Conservation (phyloP, 2,797 vertebrate species). For the Luscinia megarhynchos region DNA sequence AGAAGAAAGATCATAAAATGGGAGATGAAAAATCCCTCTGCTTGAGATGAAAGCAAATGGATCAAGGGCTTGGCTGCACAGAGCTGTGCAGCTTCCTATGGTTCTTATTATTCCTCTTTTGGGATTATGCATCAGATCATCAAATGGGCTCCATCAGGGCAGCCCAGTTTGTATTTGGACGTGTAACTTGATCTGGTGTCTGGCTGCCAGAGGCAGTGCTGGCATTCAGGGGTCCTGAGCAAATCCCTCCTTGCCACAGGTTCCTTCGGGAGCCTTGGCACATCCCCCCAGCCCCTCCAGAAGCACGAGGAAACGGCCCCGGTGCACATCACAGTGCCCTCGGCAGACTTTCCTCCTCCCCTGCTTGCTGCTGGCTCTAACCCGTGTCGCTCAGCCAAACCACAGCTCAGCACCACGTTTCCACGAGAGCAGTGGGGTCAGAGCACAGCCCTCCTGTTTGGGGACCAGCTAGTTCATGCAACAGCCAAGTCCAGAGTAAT, state of each 20-base stretch:
- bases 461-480: background rate
- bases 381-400: fast-evolving
- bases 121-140: constrained; percentile 36
- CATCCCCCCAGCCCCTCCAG: background rate
- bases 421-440: fast-evolving
- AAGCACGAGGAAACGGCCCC: fast-evolving
- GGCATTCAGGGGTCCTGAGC: background rate
- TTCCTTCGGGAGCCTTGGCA: background rate
- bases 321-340: background rate
- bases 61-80: constrained; percentile 47
- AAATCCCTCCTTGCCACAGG: background rate
- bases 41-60: constrained; percentile 70
- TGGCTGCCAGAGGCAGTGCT: background rate
- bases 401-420: background rate
- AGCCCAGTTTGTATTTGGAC: background rate
- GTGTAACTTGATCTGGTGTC: background rate
- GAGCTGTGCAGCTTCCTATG: background rate
- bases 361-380: background rate
- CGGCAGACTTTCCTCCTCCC: background rate
- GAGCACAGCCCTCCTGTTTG: background rate
- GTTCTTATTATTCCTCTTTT: constrained; percentile 40
- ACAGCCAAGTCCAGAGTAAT: background rate
- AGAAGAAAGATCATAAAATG: constrained; percentile 47
- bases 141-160: background rate
- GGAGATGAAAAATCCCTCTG: constrained; percentile 70